Evolutionary conservation across 2,888 invertebrate genomes (phyloP).

Genomic region (Amphipoea lucens): DNA sequence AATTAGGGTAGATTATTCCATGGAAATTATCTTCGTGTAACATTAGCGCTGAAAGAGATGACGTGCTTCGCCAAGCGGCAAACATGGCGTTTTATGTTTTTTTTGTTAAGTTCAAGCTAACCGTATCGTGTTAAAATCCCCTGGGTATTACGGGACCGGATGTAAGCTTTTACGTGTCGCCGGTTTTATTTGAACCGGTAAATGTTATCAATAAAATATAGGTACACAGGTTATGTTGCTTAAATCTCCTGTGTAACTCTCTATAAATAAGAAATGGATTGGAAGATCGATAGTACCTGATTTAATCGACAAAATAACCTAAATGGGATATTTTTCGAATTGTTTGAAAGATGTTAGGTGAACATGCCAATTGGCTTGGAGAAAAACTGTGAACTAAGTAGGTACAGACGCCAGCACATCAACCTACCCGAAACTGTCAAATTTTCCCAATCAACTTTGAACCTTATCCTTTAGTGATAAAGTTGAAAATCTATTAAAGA

Average conservation of each 20-base stretch:
- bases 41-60: slow-evolving; percentile 17
- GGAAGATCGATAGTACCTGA: neutral
- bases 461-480: too few species aligned
- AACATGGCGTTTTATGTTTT: slow-evolving; percentile 27
- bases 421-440: too few species aligned
- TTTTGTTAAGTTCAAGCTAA: slow-evolving; percentile 22
- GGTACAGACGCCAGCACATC: too few species aligned
- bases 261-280: neutral
- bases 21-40: slow-evolving; percentile 42
- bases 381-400: neutral
- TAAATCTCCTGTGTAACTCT: too few species aligned
- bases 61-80: slow-evolving; percentile 26
- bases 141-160: slow-evolving; percentile 21
- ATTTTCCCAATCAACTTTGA: too few species aligned
- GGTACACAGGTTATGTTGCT: neutral
- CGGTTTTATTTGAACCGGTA: slow-evolving; percentile 25
- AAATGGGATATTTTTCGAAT: neutral
- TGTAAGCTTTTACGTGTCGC: slow-evolving; percentile 40
- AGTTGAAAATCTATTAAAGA: too few species aligned
- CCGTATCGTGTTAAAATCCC: slow-evolving; percentile 31
- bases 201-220: slow-evolving; percentile 20
- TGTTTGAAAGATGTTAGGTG: neutral
- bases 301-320: neutral
- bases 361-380: neutral
- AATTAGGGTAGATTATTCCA: slow-evolving; percentile 34